Percentiles rank a stretch among this genome's conserved stretches.
These are phyloP conservation scores for Girardinus metallicus DNA, from an alignment of 2,797 vertebrate genomes.

Conservation along the genomic window DNA sequence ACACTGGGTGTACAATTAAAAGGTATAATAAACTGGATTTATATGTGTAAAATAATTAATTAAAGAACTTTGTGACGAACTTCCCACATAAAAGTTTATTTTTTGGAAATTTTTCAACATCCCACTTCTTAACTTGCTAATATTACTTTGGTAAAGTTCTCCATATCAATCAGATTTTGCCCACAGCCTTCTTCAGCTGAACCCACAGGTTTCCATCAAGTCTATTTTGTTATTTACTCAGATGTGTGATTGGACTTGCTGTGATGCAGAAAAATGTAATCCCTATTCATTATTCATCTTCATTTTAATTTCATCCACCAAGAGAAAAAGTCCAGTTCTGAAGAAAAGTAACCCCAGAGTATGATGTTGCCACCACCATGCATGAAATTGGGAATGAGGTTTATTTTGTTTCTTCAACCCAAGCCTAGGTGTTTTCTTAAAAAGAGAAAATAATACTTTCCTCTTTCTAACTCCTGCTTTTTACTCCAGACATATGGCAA, in stretches of 20 bases:
- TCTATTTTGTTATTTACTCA: neutral
- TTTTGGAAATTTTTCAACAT: neutral
- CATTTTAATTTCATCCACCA: neutral
- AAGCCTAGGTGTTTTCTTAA: neutral
- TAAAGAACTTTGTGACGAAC: neutral
- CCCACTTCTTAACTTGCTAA: neutral
- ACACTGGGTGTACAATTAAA: neutral
- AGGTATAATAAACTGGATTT: neutral
- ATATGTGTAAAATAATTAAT: neutral
- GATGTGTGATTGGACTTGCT: neutral
- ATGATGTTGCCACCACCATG: neutral
- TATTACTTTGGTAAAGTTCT: neutral
- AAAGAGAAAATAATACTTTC: neutral
- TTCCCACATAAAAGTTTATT: neutral
- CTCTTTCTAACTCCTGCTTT: neutral
- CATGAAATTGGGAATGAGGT: neutral
- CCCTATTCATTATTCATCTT: neutral
- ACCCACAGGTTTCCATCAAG: neutral
- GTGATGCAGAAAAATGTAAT: neutral
- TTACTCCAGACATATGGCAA: neutral
- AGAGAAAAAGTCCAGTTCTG: neutral
- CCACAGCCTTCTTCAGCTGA: neutral
- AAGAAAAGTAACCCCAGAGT: neutral
- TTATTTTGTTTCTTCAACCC: neutral
- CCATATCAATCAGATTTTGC: neutral